A percentile compares a stretch with the other conserved stretches of the same genome.
phyloP scores from a whole-genome alignment of 2,888 invertebrate genomes.

The Stenolophus ochropezus region DNA sequence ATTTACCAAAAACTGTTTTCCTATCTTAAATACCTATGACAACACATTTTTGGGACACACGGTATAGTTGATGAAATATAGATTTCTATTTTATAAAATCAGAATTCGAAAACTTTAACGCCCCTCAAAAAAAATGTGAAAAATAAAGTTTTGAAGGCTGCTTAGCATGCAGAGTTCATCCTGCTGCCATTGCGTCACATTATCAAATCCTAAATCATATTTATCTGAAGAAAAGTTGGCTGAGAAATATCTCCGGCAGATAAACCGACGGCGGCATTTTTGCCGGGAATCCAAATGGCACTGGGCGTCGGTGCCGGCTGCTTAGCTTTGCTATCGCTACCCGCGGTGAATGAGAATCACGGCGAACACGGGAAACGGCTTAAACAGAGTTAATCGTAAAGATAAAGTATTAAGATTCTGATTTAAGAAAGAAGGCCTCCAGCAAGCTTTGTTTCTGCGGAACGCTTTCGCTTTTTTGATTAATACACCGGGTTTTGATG shows the following conservation, averaged over 20 bases:
- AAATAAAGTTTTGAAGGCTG: too few relatives aligned
- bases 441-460: background rate
- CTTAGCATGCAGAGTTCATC: too few relatives aligned
- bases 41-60: too few relatives aligned
- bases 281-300: constrained; percentile 11
- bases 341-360: constrained; percentile 19
- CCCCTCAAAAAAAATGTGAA: too few relatives aligned
- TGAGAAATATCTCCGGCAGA: constrained; percentile 15
- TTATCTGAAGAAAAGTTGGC: constrained; percentile 1
- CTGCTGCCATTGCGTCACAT: constrained; percentile 17
- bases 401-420: constrained; percentile 32
- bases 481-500: background rate
- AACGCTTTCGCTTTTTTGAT: background rate
- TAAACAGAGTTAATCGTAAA: constrained; percentile 30
- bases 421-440: constrained; percentile 14
- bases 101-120: too few relatives aligned
- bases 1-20: too few relatives aligned
- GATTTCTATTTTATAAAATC: too few relatives aligned
- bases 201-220: constrained; percentile 7
- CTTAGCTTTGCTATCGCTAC: background rate
- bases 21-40: too few relatives aligned
- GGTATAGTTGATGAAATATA: too few relatives aligned
- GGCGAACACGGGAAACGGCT: constrained; percentile 20
- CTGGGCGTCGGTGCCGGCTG: background rate
- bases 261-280: constrained; percentile 2